Base-by-base conservation (phyloP, 2,113 vertebrate genomes). In the Scomber colias region DNA sequence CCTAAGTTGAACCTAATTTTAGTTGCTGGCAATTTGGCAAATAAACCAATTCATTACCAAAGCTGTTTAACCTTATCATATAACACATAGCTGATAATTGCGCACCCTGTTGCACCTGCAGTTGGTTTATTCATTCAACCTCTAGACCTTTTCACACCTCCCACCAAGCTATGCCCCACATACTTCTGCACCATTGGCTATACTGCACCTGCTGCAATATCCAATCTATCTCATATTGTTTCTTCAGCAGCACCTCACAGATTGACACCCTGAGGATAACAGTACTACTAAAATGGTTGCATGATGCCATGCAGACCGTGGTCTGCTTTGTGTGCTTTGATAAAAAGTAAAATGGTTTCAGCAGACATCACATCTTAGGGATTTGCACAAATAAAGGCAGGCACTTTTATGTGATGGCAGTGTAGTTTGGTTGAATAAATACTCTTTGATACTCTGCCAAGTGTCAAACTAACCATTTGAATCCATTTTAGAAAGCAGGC, bases 361-460 rank as follows among this genome's bases (percentile, higher is more conserved):
- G 56, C 46, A 54, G 11, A 40, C 48, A 19, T 78, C 44, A 0
- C n/a, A 10, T 73, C 73, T 71, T 21, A 0, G 76, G 77, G 77
- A 87, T 90, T 87, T 67, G 17, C 30, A 51, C 27, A 45, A 44
- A 67, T 79, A 15, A 86, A 79, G 68, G 14, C 66, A 46, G 48
- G 49, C 16, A 15, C 53, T 17, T 24, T 81, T 55, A 53, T 63
- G 49, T 66, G 54, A 79, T 75, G 59, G 57, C 62, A 35, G 51
- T 16, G 19, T 21, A 46, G 17, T 64, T 66, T 19, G 12, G 11
- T 19, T 11, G 50, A 83, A 55, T 49, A 65, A 55, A 61, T 10
- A 13, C 50, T 67, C 60, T 76, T 66, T 88, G 51, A 84, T 51
- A 63, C 59, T 51, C 1, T n/a, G 35, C 69, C 53, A 70, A 35